Base-by-base conservation (phyloP, 2,888 invertebrate genomes). In the Chaitophorus viminalis region DNA sequence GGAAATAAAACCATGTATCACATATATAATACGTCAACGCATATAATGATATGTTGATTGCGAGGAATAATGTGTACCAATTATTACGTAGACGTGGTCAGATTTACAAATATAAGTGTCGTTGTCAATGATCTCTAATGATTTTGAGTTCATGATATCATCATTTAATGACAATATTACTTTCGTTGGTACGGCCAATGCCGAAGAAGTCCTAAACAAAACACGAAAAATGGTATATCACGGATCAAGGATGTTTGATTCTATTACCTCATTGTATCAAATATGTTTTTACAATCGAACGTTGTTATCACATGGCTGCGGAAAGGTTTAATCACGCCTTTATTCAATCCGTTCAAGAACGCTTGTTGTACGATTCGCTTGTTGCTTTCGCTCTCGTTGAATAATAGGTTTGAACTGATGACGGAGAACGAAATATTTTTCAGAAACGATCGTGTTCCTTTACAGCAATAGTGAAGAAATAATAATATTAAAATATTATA, bases 401-500 rank as follows among this genome's bases (percentile, higher is more conserved):
- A 91, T 86, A 94, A 93, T 91, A 93, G 93, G 91, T 94, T 93
- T 87, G 93, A 92, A 88, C 93, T 92, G 90, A 93, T 29, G 0
- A 21, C 21, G 6, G 18, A 60, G 21, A 88, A 74, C 4, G 79
- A 29, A 9, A 1, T 39, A 11, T 74, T 31, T 18, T 39, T 4
- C 18, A 74, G 5, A 29, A 81, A 87, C 6, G 31, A 11, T 36
- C 72, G n/a, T 0, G 39, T 60, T 9, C 79, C 87, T 87, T 68
- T n/a, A 4, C 18, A 25, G 14, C 14, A 11, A 46, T 60, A 9
- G 11, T 0, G n/a, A 1, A 9, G n/a, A 0, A 25, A 77, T 1
- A 11, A 2, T 11, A 29, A 68, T 31, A 0, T 70, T 70, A 70
- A 29, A 29, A 17, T 70, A 3, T 21, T 60, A 60, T 9, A 21